Evolutionary conservation across 2,113 vertebrate genomes (phyloP), one percentile per base, ranked within the genome.

Genomic region (Corythornis vintsioides): DNA sequence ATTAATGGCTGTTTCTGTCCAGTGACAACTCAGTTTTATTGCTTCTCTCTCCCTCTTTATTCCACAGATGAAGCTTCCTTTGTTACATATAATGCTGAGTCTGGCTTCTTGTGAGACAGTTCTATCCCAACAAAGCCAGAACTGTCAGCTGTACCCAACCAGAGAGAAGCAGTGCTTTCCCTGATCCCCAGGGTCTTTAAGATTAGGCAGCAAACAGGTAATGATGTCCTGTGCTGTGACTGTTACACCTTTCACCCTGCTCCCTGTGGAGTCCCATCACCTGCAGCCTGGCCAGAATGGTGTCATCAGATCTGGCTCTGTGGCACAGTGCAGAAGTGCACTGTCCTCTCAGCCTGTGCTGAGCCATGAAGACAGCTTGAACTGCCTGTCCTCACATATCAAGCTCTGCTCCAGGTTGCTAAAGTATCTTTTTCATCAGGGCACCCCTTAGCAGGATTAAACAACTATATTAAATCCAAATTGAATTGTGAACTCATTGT

Each of bases 401-500:
- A n/a, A 92, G 59, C 55, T 88, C 87, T 88, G 64, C 52, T 89
- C 24, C 0, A 1, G 28, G 60, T 69, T 94, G 21, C 91, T 64
- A 64, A 57, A 90, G 21, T 86, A 72, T 94, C 89, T 85, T 93
- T 93, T 94, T 96, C 84, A 85, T 69, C 84, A 95, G 85, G 47
- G 42, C 24, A 84, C 56, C 65, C 86, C 60, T 93, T 97, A 89
- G 94, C 77, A 67, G 86, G 90, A 93, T 92, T 95, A 93, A 66
- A 76, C 78, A 82, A 84, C 48, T 71, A 12, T 86, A 94, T 92
- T 95, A 95, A 94, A 94, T 94, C 26, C 79, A 95, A 96, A 94
- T 86, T 95, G 76, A 90, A 95, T 94, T 96, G 67, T 53, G 48
- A 48, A 50, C 52, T 90, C 74, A 72, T 86, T 89, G 79, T 90